Base-by-base conservation (phyloP, 1,140 invertebrate species). In the Nylanderia fulva region DNA sequence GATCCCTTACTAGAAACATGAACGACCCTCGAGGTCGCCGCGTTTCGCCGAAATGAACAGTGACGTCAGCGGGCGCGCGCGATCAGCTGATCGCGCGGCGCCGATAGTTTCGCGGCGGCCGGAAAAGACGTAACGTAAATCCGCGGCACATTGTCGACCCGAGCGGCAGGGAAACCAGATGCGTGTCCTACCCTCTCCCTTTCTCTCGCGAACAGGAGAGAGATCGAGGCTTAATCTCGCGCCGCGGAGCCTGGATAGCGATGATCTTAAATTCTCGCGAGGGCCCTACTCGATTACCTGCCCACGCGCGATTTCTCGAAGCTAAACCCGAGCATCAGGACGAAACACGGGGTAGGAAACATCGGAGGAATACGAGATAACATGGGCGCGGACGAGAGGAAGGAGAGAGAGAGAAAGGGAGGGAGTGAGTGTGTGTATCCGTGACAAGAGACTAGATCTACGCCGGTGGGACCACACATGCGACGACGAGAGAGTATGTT, bases 221-320 rank as follows among this genome's bases (percentile, higher is more conserved):
- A 68, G 48, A 74, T 80, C 60, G 76, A 72, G 82, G 86, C 76
- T 88, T 88, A 88, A 88, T 88, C 87, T 88, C 87, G 87, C 83
- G 86, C 15, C 15, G 84, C 79, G 84, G 83, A 86, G 83, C 76
- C 45, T 80, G 88, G 83, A 89, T 85, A 90, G n/a, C 88, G 88
- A 90, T 82, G 88, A 90, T 90, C 88, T 90, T 90, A 90, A 90
- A 90, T 90, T 89, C 89, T 90, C 89, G 85, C 89, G 88, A 86
- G 85, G 88, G 86, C 83, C 89, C 88, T 90, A 85, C 89, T 90
- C 89, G 88, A 90, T 90, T 90, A 90, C 89, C 89, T 89, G 88
- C 89, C 89, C 89, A 90, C 89, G 89, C 89, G 89, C 89, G 88
- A 90, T 90, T 90, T 90, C 88, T 90, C 89, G 83, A 90, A 85